Conservation (phyloP, 1,140 invertebrate genomes). For the Panagrolaimus sp. region DNA sequence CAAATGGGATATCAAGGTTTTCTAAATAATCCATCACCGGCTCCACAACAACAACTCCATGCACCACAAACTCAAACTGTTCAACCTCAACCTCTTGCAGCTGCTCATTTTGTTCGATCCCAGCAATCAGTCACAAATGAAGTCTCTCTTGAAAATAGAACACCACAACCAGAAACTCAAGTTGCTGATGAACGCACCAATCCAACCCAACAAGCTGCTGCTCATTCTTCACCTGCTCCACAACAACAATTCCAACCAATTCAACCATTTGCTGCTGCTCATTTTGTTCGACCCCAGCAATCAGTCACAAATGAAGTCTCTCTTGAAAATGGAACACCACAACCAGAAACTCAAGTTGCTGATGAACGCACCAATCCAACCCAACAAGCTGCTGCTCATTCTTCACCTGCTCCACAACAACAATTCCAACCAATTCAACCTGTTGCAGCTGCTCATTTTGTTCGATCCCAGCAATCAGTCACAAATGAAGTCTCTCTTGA, state of each 20-base stretch:
- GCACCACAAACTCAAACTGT: neutral
- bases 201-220: neutral
- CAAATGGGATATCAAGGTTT: too few relatives aligned
- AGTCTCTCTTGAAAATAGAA: neutral
- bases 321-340: neutral
- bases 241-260: neutral
- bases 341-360: neutral
- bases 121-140: too few relatives aligned
- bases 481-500: neutral
- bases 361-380: too few relatives aligned
- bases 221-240: neutral
- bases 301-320: neutral
- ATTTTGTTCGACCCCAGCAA: too few relatives aligned
- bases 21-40: too few relatives aligned
- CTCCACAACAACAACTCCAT: neutral
- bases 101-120: too few relatives aligned
- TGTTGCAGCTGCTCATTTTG: neutral
- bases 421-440: neutral
- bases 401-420: neutral
- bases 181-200: neutral
- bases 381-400: neutral
- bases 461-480: neutral
- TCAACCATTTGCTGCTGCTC: neutral
- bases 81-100: neutral
- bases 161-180: constrained; percentile 6